phyloP scores from a whole-genome alignment of 2,888 invertebrate genomes.

The Idaea dimidiata region DNA sequence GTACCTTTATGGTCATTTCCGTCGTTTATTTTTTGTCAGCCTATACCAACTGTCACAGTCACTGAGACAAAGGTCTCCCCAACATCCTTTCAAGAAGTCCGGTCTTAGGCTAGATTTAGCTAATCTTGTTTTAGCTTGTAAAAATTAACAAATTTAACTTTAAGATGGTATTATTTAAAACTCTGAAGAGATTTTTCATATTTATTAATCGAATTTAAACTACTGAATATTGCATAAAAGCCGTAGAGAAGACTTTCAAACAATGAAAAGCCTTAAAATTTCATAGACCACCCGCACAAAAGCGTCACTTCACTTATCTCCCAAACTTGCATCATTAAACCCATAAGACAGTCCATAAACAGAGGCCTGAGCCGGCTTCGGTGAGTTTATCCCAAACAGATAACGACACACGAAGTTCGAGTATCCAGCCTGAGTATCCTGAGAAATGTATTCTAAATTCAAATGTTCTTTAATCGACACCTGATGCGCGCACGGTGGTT shows the following conservation, averaged over 20 bases:
- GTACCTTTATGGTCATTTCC: too few species aligned
- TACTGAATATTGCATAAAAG: neutral
- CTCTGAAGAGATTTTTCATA: neutral
- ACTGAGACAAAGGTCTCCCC: too few species aligned
- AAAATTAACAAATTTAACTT: neutral
- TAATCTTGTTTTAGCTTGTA: too few species aligned
- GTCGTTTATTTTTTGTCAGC: too few species aligned
- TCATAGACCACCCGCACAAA: conserved; percentile 33
- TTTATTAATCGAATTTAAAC: neutral
- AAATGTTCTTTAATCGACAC: conserved; percentile 22
- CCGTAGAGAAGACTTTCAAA: neutral
- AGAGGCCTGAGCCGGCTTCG: conserved; percentile 32
- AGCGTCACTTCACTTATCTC: conserved; percentile 31
- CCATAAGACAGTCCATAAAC: conserved; percentile 38
- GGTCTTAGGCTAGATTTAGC: too few species aligned
- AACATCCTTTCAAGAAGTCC: too few species aligned
- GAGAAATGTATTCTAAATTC: conserved; percentile 30
- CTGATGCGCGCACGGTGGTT: conserved; percentile 22
- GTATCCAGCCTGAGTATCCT: conserved; percentile 20
- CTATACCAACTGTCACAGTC: too few species aligned
- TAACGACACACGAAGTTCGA: conserved; percentile 28
- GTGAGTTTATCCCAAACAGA: conserved; percentile 26
- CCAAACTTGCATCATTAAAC: conserved; percentile 30
- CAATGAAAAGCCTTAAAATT: conserved; percentile 2
- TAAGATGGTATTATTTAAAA: conserved; percentile 11